These are phyloP conservation scores for Mobula hypostoma DNA, from an alignment of 2,113 vertebrate genomes.

Conservation along the genomic window DNA sequence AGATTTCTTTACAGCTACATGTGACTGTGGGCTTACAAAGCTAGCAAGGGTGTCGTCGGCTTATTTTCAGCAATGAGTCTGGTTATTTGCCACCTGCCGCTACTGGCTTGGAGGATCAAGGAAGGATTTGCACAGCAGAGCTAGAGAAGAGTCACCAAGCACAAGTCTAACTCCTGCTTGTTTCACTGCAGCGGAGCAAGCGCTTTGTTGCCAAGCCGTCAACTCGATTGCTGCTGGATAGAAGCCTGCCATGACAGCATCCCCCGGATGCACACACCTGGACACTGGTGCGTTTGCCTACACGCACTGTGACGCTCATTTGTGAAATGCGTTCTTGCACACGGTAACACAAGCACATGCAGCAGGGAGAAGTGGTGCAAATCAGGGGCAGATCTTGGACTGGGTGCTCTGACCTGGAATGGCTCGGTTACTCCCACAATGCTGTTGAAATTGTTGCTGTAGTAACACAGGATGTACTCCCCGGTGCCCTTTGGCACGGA, in stretches of 20 bases:
- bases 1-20: background rate
- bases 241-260: background rate
- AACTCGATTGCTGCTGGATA: background rate
- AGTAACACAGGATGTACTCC: constrained; percentile 87
- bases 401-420: constrained; percentile 71
- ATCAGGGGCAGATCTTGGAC: background rate
- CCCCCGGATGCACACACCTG: background rate
- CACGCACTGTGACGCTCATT: background rate
- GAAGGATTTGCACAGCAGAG: background rate
- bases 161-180: background rate
- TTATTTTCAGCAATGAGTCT: background rate
- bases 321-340: background rate
- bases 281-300: background rate
- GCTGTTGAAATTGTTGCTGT: constrained; percentile 77
- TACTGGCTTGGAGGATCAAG: background rate
- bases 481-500: constrained; percentile 79
- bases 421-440: constrained; percentile 84
- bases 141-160: background rate
- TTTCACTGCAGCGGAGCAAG: background rate
- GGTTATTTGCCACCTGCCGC: background rate
- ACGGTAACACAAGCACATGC: constrained; percentile 19
- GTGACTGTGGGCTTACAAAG: background rate
- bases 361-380: background rate
- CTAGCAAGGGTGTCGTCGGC: too few species aligned
- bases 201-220: background rate